These are phyloP conservation scores for western clawed frog (Xenopus tropicalis) DNA, from an alignment of 2,113 vertebrate species.

Conservation along the genomic window DNA sequence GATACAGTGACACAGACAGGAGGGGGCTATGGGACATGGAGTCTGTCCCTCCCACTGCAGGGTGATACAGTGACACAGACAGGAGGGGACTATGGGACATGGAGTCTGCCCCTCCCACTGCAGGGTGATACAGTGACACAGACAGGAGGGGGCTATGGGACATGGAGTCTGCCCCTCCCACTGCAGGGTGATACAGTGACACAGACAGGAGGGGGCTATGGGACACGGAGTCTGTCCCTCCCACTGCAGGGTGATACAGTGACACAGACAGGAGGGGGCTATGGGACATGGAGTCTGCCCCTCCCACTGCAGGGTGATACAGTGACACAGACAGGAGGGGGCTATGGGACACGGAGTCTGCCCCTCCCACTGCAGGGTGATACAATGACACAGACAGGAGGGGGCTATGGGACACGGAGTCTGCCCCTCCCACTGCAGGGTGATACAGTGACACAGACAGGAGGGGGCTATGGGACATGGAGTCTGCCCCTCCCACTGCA, in stretches of 20 bases:
- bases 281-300: neutral
- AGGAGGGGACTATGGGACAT: neutral
- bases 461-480: neutral
- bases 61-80: neutral
- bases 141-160: neutral
- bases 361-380: neutral
- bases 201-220: neutral
- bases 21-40: neutral
- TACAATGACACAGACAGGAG: neutral
- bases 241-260: neutral
- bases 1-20: neutral
- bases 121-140: neutral
- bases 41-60: conserved; percentile 2
- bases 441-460: neutral
- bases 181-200: neutral
- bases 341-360: neutral
- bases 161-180: neutral
- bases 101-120: no score
- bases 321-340: neutral
- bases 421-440: neutral
- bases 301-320: neutral
- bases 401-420: neutral
- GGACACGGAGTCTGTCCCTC: neutral
- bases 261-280: neutral
- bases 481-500: neutral